Conservation (phyloP, 2,113 vertebrate genomes). For the Brienomyrus longianalis region DNA sequence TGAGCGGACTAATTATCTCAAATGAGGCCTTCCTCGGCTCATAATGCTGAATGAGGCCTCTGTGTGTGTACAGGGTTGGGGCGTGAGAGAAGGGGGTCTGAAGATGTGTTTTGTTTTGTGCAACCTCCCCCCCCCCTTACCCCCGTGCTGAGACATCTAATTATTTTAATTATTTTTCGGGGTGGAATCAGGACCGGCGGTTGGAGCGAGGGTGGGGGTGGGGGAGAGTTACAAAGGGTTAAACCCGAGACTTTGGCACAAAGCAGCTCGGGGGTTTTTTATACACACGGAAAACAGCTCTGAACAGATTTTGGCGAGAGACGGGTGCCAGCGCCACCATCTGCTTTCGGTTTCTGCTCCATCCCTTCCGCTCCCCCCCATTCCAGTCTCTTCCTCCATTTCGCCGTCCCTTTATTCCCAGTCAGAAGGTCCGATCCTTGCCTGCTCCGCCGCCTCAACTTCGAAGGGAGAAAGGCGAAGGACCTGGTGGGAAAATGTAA, state of each 20-base stretch:
- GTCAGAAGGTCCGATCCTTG: constrained; percentile 30
- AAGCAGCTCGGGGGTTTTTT: constrained; percentile 43
- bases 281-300: constrained; percentile 69
- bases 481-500: constrained; percentile 36
- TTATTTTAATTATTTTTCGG: constrained; percentile 53
- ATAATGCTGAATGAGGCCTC: constrained; percentile 47
- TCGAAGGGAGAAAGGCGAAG: no score
- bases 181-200: constrained; percentile 22
- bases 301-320: constrained; percentile 65
- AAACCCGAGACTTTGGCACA: constrained; percentile 61
- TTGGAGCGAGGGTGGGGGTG: constrained; percentile 34
- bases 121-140: constrained; percentile 19
- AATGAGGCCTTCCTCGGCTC: constrained; percentile 52
- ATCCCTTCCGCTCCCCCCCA: constrained; percentile 35
- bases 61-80: constrained; percentile 51
- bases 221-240: constrained; percentile 55
- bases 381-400: constrained; percentile 29
- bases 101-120: constrained; percentile 47
- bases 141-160: constrained; percentile 44
- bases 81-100: constrained; percentile 50
- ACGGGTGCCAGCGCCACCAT: constrained; percentile 70
- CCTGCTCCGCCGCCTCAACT: neutral
- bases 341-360: constrained; percentile 64
- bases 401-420: constrained; percentile 23
- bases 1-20: constrained; percentile 53